These are phyloP conservation scores for Eolophus roseicapilla DNA, from an alignment of 2,113 vertebrate species.

Conservation along the genomic window DNA sequence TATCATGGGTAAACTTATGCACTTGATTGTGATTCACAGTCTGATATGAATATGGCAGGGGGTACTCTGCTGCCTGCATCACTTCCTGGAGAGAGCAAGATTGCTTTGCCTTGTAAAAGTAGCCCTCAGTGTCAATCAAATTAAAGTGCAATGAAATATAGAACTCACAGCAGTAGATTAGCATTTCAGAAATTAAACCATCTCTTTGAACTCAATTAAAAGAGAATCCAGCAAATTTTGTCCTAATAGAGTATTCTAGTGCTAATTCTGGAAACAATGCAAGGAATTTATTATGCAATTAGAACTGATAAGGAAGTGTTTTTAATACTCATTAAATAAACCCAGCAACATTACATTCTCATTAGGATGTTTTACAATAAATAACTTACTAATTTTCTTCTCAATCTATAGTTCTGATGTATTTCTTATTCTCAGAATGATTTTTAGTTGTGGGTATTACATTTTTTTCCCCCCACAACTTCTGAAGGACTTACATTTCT, in stretches of 20 bases:
- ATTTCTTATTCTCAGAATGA: conserved; percentile 8
- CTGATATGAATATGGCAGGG: background rate
- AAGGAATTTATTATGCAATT: conserved; percentile 54
- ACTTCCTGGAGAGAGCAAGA: background rate
- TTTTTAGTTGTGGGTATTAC: background rate
- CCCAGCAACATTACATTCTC: background rate
- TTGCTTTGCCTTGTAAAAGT: conserved; percentile 30
- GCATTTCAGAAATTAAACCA: conserved; percentile 58
- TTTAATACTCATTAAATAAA: conserved; percentile 59
- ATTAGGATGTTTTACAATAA: conserved; percentile 27
- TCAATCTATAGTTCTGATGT: conserved; percentile 4
- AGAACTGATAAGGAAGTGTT: conserved; percentile 24
- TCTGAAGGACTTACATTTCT: background rate
- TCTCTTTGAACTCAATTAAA: conserved; percentile 60
- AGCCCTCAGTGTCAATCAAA: conserved; percentile 19
- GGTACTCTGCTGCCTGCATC: background rate
- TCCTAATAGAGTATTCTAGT: conserved; percentile 21
- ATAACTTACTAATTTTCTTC: conserved; percentile 44
- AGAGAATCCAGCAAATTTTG: conserved; percentile 15
- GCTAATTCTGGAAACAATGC: conserved; percentile 42
- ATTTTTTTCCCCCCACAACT: accelerated
- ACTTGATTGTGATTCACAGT: background rate
- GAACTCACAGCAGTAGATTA: conserved; percentile 27
- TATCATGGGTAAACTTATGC: background rate
- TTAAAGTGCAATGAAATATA: conserved; percentile 42